These are phyloP conservation scores for Andricus curvator DNA, from an alignment of 2,888 invertebrate genomes.

Conservation along the genomic window DNA sequence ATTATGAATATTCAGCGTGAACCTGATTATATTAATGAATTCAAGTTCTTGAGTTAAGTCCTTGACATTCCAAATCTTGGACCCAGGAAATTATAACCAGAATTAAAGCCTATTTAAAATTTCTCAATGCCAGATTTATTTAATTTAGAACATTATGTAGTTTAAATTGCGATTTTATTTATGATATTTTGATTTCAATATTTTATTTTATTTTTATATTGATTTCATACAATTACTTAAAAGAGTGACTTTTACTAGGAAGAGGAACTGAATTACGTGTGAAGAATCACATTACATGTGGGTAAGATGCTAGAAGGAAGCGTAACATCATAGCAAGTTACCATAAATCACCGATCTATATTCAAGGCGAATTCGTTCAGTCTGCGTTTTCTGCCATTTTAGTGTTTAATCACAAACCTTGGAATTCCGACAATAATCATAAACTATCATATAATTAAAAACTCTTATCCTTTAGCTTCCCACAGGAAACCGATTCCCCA, in stretches of 20 bases:
- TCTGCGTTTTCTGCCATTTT: slow-evolving; percentile 49
- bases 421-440: slow-evolving; percentile 40
- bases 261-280: background rate
- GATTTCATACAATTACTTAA: no score
- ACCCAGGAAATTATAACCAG: background rate
- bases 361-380: slow-evolving; percentile 61
- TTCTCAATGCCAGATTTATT: background rate
- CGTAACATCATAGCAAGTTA: slow-evolving; percentile 48
- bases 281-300: background rate
- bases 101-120: background rate
- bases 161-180: no score
- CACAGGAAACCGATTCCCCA: background rate
- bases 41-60: background rate
- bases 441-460: slow-evolving; percentile 8
- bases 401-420: slow-evolving; percentile 60
- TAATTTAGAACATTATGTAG: background rate
- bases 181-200: no score
- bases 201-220: background rate
- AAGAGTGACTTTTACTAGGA: background rate
- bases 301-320: background rate
- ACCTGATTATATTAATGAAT: background rate
- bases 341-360: slow-evolving; percentile 64
- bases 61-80: background rate
- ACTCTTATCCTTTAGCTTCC: background rate
- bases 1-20: background rate